Evolutionary conservation across 2,113 vertebrate species (phyloP).

Genomic region (Gobius niger): DNA sequence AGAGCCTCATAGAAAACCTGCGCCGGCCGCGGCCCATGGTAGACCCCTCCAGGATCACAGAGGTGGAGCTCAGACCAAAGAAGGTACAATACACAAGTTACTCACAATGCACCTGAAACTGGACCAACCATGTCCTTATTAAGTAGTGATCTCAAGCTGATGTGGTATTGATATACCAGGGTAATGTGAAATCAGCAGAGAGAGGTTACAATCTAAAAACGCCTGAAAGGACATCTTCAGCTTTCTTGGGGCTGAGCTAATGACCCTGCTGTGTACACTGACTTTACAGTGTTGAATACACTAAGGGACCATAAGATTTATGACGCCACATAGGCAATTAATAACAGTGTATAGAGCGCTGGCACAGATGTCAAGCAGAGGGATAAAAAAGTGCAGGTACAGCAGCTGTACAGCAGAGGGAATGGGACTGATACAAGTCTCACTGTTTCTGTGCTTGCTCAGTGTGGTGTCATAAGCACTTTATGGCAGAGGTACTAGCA

Average conservation of each 20-base stretch:
- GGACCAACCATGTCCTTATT: not conserved
- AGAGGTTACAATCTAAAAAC: constrained; percentile 43
- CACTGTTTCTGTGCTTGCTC: constrained; percentile 42
- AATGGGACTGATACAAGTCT: constrained; percentile 60
- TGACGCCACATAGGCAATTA: constrained; percentile 72
- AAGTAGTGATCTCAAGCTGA: not conserved
- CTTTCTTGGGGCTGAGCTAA: constrained; percentile 61
- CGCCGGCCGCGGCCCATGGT: constrained; percentile 93
- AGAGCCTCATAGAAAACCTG: constrained; percentile 93
- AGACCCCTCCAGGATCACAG: constrained; percentile 93
- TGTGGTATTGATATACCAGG: constrained; percentile 10
- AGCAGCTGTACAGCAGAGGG: constrained; percentile 73
- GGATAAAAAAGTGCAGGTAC: constrained; percentile 71
- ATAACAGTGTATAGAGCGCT: constrained; percentile 64
- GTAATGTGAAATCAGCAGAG: constrained; percentile 16
- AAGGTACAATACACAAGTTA: constrained; percentile 79
- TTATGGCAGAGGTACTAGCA: constrained; percentile 27
- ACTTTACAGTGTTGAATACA: constrained; percentile 64
- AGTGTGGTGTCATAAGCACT: constrained; percentile 23
- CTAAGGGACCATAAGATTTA: constrained; percentile 67
- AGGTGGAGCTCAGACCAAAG: constrained; percentile 93
- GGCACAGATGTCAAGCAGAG: constrained; percentile 60
- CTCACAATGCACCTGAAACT: constrained; percentile 1
- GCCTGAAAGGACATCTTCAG: constrained; percentile 46
- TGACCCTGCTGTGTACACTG: constrained; percentile 67